Conservation (phyloP, 2,113 vertebrate genomes). For the Psilopogon haemacephalus region DNA sequence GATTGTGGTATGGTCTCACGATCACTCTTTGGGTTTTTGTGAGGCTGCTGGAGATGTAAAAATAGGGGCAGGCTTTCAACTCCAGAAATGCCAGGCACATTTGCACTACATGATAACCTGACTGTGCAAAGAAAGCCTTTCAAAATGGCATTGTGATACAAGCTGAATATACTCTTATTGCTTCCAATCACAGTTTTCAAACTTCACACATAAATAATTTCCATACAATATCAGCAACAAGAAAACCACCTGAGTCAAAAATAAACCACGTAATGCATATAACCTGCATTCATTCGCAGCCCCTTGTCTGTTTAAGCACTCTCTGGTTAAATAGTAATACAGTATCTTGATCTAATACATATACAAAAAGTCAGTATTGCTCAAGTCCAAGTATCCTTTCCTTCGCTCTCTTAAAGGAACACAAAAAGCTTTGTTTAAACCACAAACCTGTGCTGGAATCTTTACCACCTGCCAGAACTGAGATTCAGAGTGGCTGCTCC, state of each 20-base stretch:
- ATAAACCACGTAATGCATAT: neutral
- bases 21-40: neutral
- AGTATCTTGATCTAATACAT: neutral
- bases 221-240: neutral
- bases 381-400: neutral
- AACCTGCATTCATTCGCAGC: neutral
- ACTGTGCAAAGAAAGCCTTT: neutral
- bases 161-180: rapidly evolving
- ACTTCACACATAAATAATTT: neutral
- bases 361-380: neutral
- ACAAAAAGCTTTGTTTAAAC: neutral
- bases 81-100: neutral
- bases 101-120: neutral
- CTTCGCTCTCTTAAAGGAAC: neutral
- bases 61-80: neutral
- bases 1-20: rapidly evolving
- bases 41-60: neutral
- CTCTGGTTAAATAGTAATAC: neutral
- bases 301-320: neutral
- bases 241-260: neutral
- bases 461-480: neutral
- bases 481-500: neutral
- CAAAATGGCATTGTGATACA: neutral
- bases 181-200: neutral
- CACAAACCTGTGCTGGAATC: neutral